Evolutionary conservation across 2,888 invertebrate species (phyloP).

Genomic region (Oithona nana): DNA sequence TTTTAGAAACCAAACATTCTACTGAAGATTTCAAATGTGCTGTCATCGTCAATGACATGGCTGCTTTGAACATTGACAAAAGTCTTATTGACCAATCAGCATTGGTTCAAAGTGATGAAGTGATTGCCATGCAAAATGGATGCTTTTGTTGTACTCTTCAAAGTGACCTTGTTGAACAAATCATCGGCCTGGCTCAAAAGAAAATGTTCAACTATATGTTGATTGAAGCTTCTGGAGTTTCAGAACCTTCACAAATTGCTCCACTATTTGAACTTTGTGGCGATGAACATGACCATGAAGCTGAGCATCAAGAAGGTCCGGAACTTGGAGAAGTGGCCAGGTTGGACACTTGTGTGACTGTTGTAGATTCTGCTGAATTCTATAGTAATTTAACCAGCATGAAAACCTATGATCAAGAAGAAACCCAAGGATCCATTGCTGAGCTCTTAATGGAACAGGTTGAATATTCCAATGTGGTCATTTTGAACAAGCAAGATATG

Average conservation of each 20-base stretch:
- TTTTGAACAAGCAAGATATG: not conserved
- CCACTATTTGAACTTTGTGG: too few species aligned
- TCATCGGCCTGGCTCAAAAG: not conserved
- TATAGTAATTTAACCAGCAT: too few species aligned
- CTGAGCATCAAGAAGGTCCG: too few species aligned
- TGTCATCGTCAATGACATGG: not conserved
- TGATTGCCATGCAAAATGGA: not conserved
- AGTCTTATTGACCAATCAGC: not conserved
- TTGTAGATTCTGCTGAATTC: not conserved
- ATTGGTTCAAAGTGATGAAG: not conserved
- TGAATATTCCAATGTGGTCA: not conserved
- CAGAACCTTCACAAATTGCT: too few species aligned
- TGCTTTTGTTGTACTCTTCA: not conserved
- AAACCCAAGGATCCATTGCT: not conserved
- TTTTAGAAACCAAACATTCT: not conserved
- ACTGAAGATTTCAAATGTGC: not conserved
- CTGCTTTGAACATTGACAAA: not conserved
- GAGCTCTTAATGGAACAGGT: not conserved
- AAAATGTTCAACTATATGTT: not conserved
- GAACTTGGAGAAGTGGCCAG: not conserved
- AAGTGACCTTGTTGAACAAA: not conserved
- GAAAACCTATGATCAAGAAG: too few species aligned
- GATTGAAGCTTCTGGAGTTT: not conserved
- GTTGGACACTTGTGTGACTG: not conserved
- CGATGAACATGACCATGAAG: too few species aligned